Percentiles rank a stretch among this genome's conserved stretches.
phyloP scores from a whole-genome alignment of 2,797 vertebrate genomes.

The Orientallactaga sibirica region DNA sequence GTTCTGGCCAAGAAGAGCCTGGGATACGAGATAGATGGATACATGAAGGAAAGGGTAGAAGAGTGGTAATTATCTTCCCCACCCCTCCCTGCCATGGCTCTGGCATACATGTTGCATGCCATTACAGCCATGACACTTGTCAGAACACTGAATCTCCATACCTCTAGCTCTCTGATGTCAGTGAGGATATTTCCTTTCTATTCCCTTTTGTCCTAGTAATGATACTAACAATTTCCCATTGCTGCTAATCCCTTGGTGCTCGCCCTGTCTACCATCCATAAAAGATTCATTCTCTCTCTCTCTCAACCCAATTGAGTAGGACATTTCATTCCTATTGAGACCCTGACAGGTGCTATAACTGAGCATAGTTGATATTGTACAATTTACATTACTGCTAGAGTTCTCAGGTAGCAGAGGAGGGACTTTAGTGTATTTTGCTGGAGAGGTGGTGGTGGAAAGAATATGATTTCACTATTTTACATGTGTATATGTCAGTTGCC shows the following conservation, averaged over 20 bases:
- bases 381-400: background rate
- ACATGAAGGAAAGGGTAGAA: background rate
- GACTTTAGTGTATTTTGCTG: conserved; percentile 15
- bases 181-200: background rate
- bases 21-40: background rate
- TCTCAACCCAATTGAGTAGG: conserved; percentile 28
- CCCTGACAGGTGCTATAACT: conserved; percentile 34
- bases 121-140: background rate
- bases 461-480: conserved; percentile 64
- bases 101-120: background rate
- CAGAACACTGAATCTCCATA: background rate
- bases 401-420: background rate
- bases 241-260: background rate
- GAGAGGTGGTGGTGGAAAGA: conserved; percentile 15
- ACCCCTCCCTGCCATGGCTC: background rate
- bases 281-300: background rate
- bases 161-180: background rate
- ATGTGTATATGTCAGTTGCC: conserved; percentile 57
- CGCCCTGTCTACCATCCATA: background rate
- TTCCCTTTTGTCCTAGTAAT: background rate
- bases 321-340: conserved; percentile 50
- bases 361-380: background rate
- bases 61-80: background rate
- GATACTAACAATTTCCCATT: background rate
- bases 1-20: background rate